Evolutionary conservation across 2,797 vertebrate genomes (phyloP).

Genomic region (Holocentrus rufus): DNA sequence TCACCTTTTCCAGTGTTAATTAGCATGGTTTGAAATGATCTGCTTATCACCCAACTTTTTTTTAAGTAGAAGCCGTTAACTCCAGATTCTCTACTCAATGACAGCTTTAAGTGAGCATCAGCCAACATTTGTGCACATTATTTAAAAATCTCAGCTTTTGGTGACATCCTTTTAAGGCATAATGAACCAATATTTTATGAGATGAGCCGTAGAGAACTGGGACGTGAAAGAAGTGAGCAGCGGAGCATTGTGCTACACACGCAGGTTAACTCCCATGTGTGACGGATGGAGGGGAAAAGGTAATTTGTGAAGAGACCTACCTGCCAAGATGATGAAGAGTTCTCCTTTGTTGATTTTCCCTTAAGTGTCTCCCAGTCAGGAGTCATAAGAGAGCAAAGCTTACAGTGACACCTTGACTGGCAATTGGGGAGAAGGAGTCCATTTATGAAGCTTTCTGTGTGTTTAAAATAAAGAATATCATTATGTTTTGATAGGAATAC

Average conservation of each 20-base stretch:
- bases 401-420: slow-evolving; percentile 86
- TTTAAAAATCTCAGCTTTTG: slow-evolving; percentile 59
- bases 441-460: slow-evolving; percentile 73
- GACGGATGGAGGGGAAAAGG: slow-evolving; percentile 86
- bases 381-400: slow-evolving; percentile 85
- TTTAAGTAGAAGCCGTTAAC: neutral
- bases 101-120: slow-evolving; percentile 45
- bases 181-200: slow-evolving; percentile 75
- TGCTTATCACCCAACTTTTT: neutral
- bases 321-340: slow-evolving; percentile 94
- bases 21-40: neutral
- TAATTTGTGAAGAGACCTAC: slow-evolving; percentile 90
- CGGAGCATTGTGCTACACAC: slow-evolving; percentile 71
- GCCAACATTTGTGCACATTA: slow-evolving; percentile 41
- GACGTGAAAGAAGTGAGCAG: slow-evolving; percentile 75
- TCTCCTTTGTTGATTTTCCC: slow-evolving; percentile 85
- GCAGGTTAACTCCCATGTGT: slow-evolving; percentile 83
- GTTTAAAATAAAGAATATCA: slow-evolving; percentile 79
- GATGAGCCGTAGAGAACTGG: slow-evolving; percentile 65
- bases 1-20: slow-evolving; percentile 1
- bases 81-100: slow-evolving; percentile 39
- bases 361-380: slow-evolving; percentile 80
- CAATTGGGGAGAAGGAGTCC: slow-evolving; percentile 83
- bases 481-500: slow-evolving; percentile 76
- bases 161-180: slow-evolving; percentile 65